Evolutionary conservation across 2,113 vertebrate genomes (phyloP), one percentile per base, ranked within the genome.

Genomic region (Ascaphus truei): DNA sequence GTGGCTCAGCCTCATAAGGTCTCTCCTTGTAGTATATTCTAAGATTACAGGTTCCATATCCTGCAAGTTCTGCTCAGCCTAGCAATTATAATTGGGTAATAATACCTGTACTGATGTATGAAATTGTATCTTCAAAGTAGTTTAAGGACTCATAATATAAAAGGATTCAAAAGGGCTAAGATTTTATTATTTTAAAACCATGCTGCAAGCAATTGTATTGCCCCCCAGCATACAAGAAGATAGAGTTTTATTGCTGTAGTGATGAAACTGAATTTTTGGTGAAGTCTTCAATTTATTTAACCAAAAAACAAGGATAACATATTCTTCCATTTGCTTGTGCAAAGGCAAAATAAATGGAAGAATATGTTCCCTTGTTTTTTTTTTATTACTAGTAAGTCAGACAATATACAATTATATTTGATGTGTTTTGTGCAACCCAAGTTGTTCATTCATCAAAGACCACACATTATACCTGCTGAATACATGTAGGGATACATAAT

Each of bases 21-120:
- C 23, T 23, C 13, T 36, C 6, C 13, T 59, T 59, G 41, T 69
- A 59, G 60, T 67, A 69, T 60, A 51, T 68, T 55, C 31, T 60
- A 30, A 60, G 36, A 68, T 59, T 68, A 58, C 39, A 23, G 25
- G 18, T 68, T 58, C 22, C 20, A 36, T 50, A 37, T 39, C 52
- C 52, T 34, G 20, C 27, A 47, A 68, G 64, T 37, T 69, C 45
- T 41, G 5, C 29, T 59, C 11, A 50, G 16, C 36, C 55, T 47
- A 57, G 22, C 26, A 33, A 9, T 34, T 23, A 31, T 58, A 55
- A 68, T 50, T 68, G 13, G 5, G 8, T 68, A 59, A 68, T 36
- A 68, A 48, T 59, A 37, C 39, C n/a, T 47, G 36, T 48, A 48
- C n/a, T 36, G 22, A 43, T 47, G 22, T 47, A 68, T 57, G 37